Percentiles rank a stretch among this genome's conserved stretches.
These are phyloP conservation scores for Nasonia oneida DNA, from an alignment of 2,888 invertebrate species.

Conservation along the genomic window DNA sequence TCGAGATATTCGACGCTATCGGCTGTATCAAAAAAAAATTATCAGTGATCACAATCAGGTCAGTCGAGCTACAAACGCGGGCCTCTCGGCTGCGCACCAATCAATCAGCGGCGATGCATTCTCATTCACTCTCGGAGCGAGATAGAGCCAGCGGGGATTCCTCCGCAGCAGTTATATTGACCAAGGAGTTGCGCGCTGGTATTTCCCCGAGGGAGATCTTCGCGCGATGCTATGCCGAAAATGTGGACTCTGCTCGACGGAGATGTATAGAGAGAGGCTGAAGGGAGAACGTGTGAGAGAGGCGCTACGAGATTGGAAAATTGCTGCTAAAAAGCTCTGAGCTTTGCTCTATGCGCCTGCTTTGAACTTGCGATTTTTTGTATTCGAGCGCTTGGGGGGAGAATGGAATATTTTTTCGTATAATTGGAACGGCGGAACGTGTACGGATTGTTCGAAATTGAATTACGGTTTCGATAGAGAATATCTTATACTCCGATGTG, in stretches of 20 bases:
- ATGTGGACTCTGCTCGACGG: background rate
- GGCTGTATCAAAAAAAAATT: too few species aligned
- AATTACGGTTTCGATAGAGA: background rate
- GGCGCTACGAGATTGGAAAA: background rate
- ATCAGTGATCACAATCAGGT: background rate
- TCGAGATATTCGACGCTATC: too few species aligned
- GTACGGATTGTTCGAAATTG: background rate
- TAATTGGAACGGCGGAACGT: too few species aligned
- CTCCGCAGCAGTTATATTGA: background rate
- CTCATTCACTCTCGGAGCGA: constrained; percentile 21
- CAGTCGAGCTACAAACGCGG: background rate
- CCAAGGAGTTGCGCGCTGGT: constrained; percentile 3
- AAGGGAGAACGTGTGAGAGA: background rate
- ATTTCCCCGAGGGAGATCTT: constrained; percentile 20
- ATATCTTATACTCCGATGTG: background rate
- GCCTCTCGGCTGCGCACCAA: background rate
- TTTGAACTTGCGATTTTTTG: background rate
- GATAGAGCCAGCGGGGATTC: constrained; percentile 11
- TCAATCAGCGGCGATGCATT: constrained; percentile 13
- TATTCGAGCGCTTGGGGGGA: background rate
- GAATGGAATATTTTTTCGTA: too few species aligned
- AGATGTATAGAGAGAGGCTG: background rate
- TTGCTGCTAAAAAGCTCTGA: background rate
- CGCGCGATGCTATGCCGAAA: constrained; percentile 14
- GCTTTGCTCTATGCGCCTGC: background rate